phyloP scores from a whole-genome alignment of 37 sponge, comb jelly and placozoan genomes.

The Cliona cf. orientalis region DNA sequence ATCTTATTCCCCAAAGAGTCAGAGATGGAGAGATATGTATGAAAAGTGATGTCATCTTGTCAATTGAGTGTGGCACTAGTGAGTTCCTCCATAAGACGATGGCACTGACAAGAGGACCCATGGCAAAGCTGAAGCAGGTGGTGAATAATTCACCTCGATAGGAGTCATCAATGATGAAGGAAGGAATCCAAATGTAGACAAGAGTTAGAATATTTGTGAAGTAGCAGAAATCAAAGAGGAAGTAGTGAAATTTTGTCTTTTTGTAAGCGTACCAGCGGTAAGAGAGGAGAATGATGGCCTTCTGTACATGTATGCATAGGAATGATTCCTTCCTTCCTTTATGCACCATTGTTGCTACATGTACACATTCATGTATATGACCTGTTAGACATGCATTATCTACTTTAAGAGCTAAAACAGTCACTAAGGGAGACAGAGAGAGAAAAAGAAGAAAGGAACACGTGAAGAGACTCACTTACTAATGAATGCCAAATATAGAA shows the following conservation, averaged over 20 bases:
- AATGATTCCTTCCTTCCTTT: background rate
- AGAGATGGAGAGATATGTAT: slow-evolving; percentile 71
- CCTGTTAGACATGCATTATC: no score
- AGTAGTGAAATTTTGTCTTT: slow-evolving; percentile 49
- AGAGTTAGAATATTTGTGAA: slow-evolving; percentile 59
- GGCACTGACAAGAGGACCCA: slow-evolving; percentile 55
- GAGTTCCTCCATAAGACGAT: slow-evolving; percentile 71
- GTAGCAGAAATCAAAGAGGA: slow-evolving; percentile 79
- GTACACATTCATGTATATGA: no score
- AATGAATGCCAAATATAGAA: slow-evolving; percentile 54
- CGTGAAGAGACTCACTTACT: slow-evolving; percentile 34
- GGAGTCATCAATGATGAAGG: background rate
- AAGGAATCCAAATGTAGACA: slow-evolving; percentile 57
- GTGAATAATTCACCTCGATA: slow-evolving; percentile 16
- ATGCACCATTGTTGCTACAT: background rate
- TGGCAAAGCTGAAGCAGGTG: slow-evolving; percentile 37
- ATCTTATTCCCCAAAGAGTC: slow-evolving; percentile 50
- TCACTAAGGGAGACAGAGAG: no score
- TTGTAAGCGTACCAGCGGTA: slow-evolving; percentile 64
- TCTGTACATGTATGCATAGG: slow-evolving; percentile 1
- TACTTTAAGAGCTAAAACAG: no score
- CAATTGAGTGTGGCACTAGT: slow-evolving; percentile 64
- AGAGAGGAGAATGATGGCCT: slow-evolving; percentile 39
- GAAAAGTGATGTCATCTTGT: slow-evolving; percentile 78
- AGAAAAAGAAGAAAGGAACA: no score